A percentile compares a stretch with the other conserved stretches of the same genome.
phyloP scores from a whole-genome alignment of 2,113 vertebrate genomes.

The Hystrix brachyura region DNA sequence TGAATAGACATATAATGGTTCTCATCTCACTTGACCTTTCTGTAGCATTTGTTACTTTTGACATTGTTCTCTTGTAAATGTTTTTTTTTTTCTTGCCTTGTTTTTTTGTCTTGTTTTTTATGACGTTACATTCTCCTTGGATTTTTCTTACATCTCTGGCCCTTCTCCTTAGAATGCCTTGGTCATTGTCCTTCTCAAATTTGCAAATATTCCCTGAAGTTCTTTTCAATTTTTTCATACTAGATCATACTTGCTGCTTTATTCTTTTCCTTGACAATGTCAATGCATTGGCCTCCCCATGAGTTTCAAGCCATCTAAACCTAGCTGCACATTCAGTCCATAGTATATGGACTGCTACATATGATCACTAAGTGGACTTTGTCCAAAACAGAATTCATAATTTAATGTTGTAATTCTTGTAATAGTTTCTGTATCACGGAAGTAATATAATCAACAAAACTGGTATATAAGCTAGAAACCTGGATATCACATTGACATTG shows the following conservation, averaged over 20 bases:
- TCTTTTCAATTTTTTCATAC: background rate
- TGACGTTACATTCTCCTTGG: background rate
- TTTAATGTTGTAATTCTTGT: background rate
- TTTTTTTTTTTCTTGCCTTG: background rate
- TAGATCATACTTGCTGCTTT: background rate
- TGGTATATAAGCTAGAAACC: background rate
- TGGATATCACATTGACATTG: background rate
- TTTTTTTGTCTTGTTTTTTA: background rate
- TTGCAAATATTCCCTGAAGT: background rate
- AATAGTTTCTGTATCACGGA: background rate
- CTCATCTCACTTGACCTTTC: background rate
- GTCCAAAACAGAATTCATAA: background rate
- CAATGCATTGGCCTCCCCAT: background rate
- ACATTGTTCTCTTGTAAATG: background rate
- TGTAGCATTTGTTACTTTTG: background rate
- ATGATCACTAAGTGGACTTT: background rate
- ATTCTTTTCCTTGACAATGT: background rate
- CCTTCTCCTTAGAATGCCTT: background rate
- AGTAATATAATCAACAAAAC: background rate
- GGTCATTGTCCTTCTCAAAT: background rate
- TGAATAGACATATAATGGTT: background rate
- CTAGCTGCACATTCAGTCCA: too few species aligned
- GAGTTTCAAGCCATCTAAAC: background rate
- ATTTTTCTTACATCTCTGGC: accelerated
- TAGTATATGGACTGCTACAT: background rate